A percentile compares a stretch with the other conserved stretches of the same genome.
These are phyloP conservation scores for Sander vitreus DNA, from an alignment of 2,113 vertebrate genomes.

Conservation along the genomic window DNA sequence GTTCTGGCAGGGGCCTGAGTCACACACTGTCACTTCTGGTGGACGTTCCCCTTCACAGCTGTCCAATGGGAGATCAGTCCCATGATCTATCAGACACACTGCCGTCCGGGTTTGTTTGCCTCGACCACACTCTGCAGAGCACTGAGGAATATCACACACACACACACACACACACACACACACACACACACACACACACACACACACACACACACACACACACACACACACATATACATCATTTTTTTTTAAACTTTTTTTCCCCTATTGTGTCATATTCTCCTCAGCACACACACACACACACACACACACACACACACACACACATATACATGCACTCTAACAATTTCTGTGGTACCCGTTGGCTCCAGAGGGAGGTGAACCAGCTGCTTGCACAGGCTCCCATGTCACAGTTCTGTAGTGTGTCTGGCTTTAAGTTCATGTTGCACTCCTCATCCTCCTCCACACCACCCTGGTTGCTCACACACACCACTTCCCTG, in stretches of 20 bases:
- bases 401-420: constrained; percentile 96
- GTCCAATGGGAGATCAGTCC: constrained; percentile 91
- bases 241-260: no score
- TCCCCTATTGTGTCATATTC: neutral
- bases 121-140: constrained; percentile 89
- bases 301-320: constrained; percentile 2
- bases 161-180: neutral
- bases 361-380: constrained; percentile 92
- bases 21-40: constrained; percentile 81
- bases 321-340: neutral
- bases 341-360: constrained; percentile 82
- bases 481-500: constrained; percentile 92
- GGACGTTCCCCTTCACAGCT: constrained; percentile 90
- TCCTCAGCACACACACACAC: neutral
- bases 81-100: constrained; percentile 90
- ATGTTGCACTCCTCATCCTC: constrained; percentile 93
- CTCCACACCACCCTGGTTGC: constrained; percentile 91
- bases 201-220: constrained; percentile 2
- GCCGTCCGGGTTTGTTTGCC: constrained; percentile 88
- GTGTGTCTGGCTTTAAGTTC: constrained; percentile 89
- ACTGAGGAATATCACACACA: constrained; percentile 78
- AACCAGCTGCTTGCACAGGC: constrained; percentile 96
- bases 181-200: neutral
- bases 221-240: neutral
- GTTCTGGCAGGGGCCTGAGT: constrained; percentile 87